A percentile compares a stretch with the other conserved stretches of the same genome.
These are phyloP conservation scores for Temnothorax unifasciatus DNA, from an alignment of 2,888 invertebrate species.

Conservation along the genomic window DNA sequence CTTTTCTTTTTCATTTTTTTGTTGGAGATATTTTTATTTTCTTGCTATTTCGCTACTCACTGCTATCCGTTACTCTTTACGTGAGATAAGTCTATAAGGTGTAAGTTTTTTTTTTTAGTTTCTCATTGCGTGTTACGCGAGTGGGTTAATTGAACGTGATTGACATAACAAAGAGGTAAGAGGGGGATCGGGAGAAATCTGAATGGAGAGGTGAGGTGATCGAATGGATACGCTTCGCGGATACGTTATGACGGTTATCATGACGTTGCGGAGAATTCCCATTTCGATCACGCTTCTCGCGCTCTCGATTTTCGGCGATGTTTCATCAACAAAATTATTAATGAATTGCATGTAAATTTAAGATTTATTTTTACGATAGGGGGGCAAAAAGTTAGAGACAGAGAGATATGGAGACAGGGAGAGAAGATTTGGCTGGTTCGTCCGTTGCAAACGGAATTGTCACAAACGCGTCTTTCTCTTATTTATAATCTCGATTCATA, in stretches of 20 bases:
- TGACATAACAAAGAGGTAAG: slow-evolving; percentile 31
- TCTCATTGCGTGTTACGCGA: slow-evolving; percentile 56
- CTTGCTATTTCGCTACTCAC: slow-evolving; percentile 63
- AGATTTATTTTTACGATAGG: slow-evolving; percentile 55
- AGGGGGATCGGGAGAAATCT: background rate
- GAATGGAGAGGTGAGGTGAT: slow-evolving; percentile 44
- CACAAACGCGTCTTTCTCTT: background rate
- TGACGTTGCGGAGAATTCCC: background rate
- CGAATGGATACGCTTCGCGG: slow-evolving; percentile 22
- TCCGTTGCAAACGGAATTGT: background rate
- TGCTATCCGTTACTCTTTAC: slow-evolving; percentile 42
- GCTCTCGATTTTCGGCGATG: slow-evolving; percentile 52
- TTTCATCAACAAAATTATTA: slow-evolving; percentile 56
- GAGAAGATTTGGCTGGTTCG: background rate
- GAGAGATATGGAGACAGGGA: background rate
- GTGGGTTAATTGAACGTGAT: slow-evolving; percentile 49
- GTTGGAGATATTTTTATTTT: slow-evolving; percentile 62
- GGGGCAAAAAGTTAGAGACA: background rate
- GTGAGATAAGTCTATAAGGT: slow-evolving; percentile 59
- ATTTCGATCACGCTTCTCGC: slow-evolving; percentile 51
- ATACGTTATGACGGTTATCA: slow-evolving; percentile 34
- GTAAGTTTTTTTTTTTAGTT: slow-evolving; percentile 56
- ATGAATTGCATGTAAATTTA: slow-evolving; percentile 42
- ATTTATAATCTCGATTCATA: background rate
- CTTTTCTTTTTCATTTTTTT: slow-evolving; percentile 55